Evolutionary conservation across 2,888 invertebrate species (phyloP).

Genomic region (Trachelus tabidus): DNA sequence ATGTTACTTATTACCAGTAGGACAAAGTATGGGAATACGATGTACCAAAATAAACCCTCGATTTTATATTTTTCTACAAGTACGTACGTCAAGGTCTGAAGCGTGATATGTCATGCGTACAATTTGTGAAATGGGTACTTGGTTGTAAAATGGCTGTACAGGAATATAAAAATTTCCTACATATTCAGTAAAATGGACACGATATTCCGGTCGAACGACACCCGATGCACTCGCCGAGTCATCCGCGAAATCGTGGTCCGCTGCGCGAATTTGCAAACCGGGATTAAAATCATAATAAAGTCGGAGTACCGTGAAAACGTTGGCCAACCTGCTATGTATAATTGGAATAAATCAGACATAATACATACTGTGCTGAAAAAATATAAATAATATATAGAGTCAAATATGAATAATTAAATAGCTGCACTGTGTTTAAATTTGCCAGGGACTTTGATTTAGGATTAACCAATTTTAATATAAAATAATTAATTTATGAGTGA

Average conservation of each 20-base stretch:
- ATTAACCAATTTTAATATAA: background rate
- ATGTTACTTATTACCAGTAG: background rate
- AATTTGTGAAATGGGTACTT: background rate
- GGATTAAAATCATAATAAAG: slow-evolving; percentile 2
- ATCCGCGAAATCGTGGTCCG: background rate
- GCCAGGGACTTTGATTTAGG: background rate
- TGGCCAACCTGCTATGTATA: background rate
- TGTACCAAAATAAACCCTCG: background rate
- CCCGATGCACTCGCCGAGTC: background rate
- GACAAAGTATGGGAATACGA: background rate
- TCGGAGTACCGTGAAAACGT: background rate
- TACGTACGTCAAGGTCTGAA: background rate
- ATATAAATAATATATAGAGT: background rate
- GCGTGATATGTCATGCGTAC: background rate
- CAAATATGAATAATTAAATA: background rate
- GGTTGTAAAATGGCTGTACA: background rate
- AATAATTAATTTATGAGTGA: background rate
- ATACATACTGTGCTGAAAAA: background rate
- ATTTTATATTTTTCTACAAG: background rate
- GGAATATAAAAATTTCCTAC: background rate
- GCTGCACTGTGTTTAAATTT: background rate
- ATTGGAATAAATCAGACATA: background rate
- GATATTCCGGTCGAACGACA: slow-evolving; percentile 2
- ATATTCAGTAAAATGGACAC: background rate
- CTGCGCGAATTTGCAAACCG: background rate